Base-by-base conservation (phyloP, 2,888 invertebrate species). In the Itoplectis maculator region DNA sequence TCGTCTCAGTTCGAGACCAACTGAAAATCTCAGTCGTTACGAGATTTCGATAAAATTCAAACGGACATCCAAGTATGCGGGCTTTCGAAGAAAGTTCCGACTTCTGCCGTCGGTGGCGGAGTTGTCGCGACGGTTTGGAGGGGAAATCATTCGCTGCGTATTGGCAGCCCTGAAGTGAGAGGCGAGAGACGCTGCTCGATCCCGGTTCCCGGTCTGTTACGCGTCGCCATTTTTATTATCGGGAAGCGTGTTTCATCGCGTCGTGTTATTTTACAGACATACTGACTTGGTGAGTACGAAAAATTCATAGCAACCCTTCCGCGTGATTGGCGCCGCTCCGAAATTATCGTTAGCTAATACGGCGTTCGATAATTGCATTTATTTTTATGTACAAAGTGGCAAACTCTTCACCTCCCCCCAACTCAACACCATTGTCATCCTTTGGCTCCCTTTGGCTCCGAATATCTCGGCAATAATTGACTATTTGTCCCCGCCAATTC, bases 151-250 rank as follows among this genome's bases (percentile, higher is more conserved):
- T 51, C 59, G 40, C 13, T 1, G 11, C 11, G 75, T 13, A 72
- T 87, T 89, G 88, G 87, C 84, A 2, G 35, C 11, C 23, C 54
- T 87, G 85, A 40, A 68, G 29, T 35, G 68, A 66, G 63, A 75
- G 72, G 45, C 45, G 45, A 70, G 54, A 76, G 75, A 83, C 78
- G 81, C 78, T 56, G 76, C 45, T 72, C 59, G 59, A 72, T 72
- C 45, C 70, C 42, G 70, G 70, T 70, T 56, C 45, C 70, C 70
- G 42, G 37, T 76, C 70, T 85, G 84, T 87, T 88, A 86, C 87
- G 84, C 83, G 87, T 85, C 88, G 88, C 91, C 90, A 90, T 90
- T 90, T 90, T 90, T 88, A 88, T 87, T 77, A 65, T 85, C 86
- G 86, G 83, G 70, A 86, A 89, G 87, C 90, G 90, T 89, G 89